phyloP scores from a whole-genome alignment of 2,888 invertebrate genomes.

The Cataglyphis cursor region DNA sequence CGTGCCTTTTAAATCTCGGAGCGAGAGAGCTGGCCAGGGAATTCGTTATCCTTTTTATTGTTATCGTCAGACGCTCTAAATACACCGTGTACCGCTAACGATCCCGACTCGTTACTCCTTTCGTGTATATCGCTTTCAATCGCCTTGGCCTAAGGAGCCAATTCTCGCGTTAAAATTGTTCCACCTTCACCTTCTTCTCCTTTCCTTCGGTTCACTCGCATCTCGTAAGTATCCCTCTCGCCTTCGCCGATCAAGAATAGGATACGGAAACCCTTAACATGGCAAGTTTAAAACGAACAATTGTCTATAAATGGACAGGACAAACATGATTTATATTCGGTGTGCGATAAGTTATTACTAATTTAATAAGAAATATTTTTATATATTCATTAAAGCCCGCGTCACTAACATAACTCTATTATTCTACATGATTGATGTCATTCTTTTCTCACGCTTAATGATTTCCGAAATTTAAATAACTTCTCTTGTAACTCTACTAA shows the following conservation, averaged over 20 bases:
- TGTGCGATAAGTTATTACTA: background rate
- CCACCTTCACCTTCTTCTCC: constrained; percentile 2
- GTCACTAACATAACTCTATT: background rate
- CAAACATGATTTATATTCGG: background rate
- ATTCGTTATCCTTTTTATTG: constrained; percentile 59
- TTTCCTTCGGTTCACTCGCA: constrained; percentile 16
- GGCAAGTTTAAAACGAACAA: background rate
- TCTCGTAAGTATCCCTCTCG: constrained; percentile 8
- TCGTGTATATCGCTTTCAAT: constrained; percentile 69
- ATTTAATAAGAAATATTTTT: background rate
- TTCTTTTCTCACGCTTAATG: background rate
- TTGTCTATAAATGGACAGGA: no score
- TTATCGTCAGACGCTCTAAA: constrained; percentile 67
- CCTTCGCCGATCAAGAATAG: constrained; percentile 30
- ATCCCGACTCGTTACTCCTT: constrained; percentile 67
- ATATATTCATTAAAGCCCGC: background rate
- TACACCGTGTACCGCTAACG: constrained; percentile 63
- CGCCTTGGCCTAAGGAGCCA: constrained; percentile 58
- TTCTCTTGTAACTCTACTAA: background rate
- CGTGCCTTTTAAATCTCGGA: constrained; percentile 11
- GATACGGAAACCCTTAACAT: constrained; percentile 20
- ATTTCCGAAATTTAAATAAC: background rate
- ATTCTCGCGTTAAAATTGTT: constrained; percentile 58
- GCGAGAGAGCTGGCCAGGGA: constrained; percentile 52
- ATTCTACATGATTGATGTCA: background rate